Percentiles rank a stretch among this genome's conserved stretches.
These are phyloP conservation scores for Paralvinella palmiformis DNA, from an alignment of 1,140 invertebrate species.

Conservation along the genomic window DNA sequence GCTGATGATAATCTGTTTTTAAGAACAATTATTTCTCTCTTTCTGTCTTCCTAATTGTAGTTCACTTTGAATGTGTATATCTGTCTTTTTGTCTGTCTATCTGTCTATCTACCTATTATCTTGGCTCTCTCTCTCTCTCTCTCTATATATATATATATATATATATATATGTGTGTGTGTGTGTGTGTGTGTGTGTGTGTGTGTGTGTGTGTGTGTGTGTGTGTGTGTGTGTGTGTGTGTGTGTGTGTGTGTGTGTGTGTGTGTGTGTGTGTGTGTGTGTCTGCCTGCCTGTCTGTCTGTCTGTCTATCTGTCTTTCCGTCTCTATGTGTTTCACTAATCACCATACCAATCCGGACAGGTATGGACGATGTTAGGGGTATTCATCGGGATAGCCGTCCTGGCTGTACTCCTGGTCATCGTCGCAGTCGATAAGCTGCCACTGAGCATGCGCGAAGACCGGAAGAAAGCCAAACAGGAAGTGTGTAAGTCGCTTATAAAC, in stretches of 20 bases:
- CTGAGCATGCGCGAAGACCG: slow-evolving; percentile 25
- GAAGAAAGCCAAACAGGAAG: slow-evolving; percentile 19
- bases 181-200: too few species aligned
- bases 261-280: too few species aligned
- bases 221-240: too few species aligned
- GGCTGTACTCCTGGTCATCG: slow-evolving; percentile 75
- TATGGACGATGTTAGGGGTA: slow-evolving; percentile 72
- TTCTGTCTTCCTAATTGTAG: background rate
- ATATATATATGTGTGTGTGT: too few species aligned
- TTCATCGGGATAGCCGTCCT: slow-evolving; percentile 79
- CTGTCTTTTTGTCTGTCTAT: background rate
- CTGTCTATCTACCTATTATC: background rate
- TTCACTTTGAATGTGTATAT: background rate
- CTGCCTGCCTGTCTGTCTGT: too few species aligned
- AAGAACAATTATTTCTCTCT: background rate
- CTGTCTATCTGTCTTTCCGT: background rate
- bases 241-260: background rate
- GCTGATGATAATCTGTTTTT: background rate
- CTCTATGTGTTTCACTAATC: background rate
- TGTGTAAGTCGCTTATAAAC: slow-evolving; percentile 66
- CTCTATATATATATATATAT: background rate
- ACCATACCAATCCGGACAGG: slow-evolving; percentile 22
- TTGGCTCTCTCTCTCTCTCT: background rate
- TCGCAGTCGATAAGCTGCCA: slow-evolving; percentile 70
- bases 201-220: too few species aligned